phyloP scores from a whole-genome alignment of 2,113 vertebrate genomes.

The Microtus oregoni region DNA sequence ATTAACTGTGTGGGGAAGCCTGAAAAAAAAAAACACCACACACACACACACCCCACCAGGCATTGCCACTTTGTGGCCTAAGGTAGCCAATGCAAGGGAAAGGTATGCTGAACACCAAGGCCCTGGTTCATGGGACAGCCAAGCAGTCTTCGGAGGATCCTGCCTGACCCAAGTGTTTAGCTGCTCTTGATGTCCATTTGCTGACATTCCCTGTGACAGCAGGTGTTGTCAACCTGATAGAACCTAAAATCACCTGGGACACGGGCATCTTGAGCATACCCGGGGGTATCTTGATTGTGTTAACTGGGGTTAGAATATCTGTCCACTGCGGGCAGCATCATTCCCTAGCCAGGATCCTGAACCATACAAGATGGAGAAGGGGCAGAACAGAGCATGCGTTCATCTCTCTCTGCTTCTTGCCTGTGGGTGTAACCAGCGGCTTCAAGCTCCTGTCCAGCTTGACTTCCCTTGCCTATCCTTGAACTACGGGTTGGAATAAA shows the following conservation, averaged over 20 bases:
- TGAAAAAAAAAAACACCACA: too few relatives aligned
- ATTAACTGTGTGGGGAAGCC: background rate
- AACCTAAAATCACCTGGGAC: background rate
- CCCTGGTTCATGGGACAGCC: background rate
- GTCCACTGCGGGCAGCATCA: background rate
- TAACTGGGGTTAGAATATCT: background rate
- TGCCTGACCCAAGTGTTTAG: background rate
- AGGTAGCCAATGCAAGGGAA: background rate
- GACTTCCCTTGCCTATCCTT: background rate
- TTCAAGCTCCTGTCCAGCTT: background rate
- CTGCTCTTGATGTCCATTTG: background rate
- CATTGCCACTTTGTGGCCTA: background rate
- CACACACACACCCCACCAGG: background rate
- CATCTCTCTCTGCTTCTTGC: background rate
- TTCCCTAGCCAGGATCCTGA: background rate
- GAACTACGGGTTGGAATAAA: background rate
- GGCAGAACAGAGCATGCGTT: background rate
- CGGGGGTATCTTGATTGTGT: background rate
- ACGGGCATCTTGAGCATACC: background rate
- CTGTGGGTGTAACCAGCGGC: background rate
- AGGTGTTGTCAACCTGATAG: background rate
- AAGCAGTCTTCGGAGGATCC: background rate
- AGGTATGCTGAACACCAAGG: fast-evolving
- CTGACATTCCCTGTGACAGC: background rate
- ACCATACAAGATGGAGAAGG: background rate